Percentiles rank a stretch among this genome's conserved stretches.
Evolutionary conservation across 2,888 invertebrate genomes (phyloP).

Genomic region (Cryptus viduatorius): DNA sequence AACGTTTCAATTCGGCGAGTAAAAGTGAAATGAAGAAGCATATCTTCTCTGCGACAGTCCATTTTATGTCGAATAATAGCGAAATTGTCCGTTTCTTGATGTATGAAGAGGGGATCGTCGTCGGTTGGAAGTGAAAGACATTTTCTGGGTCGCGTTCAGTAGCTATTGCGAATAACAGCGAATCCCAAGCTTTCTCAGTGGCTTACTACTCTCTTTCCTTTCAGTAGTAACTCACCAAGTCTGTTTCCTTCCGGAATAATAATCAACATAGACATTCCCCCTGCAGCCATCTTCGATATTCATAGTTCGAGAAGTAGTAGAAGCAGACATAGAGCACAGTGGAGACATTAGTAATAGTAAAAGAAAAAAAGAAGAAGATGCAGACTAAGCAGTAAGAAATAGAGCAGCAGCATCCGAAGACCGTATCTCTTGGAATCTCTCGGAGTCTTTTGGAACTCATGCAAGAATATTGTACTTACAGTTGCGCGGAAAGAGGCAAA

Average conservation of each 20-base stretch:
- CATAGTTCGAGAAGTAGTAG: not conserved
- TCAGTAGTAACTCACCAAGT: not conserved
- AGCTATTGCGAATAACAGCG: not conserved
- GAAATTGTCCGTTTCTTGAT: not conserved
- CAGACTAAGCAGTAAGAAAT: conserved; percentile 16
- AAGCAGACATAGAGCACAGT: not conserved
- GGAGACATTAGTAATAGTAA: conserved; percentile 7
- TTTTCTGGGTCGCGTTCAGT: not conserved
- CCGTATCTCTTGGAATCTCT: not conserved
- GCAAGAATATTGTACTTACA: not conserved
- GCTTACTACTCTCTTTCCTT: not conserved
- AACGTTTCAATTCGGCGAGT: not conserved
- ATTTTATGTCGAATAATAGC: conserved; percentile 1
- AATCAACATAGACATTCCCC: not conserved
- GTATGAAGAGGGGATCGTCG: not conserved
- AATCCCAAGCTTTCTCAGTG: conserved; percentile 1
- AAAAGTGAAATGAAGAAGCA: not conserved
- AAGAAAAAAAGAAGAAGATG: not conserved
- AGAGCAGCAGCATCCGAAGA: not conserved
- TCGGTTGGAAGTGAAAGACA: not conserved
- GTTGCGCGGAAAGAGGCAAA: not conserved
- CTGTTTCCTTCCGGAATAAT: not conserved
- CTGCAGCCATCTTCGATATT: conserved; percentile 2
- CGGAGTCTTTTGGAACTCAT: not conserved
- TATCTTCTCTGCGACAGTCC: not conserved